Percentiles rank a stretch among this genome's conserved stretches.
phyloP scores from a whole-genome alignment of 2,888 invertebrate species.

The Ryuthela nishihirai region DNA sequence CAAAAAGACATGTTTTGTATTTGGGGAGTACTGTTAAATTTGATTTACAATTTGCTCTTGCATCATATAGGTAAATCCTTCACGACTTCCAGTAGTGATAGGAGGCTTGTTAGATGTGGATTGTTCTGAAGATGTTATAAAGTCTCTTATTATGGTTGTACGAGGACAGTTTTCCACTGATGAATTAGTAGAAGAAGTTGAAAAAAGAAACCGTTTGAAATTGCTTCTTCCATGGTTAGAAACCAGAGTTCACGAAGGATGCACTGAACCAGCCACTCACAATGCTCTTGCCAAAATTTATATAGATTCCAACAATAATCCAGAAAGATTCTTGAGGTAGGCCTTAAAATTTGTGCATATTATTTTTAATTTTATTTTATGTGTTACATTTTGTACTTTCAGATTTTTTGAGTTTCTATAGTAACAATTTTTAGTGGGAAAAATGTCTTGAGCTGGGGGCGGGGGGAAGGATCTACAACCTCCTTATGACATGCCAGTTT shows the following conservation, averaged over 20 bases:
- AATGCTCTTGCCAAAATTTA: slow-evolving; percentile 99
- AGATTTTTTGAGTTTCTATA: no score
- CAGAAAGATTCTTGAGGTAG: slow-evolving; percentile 85
- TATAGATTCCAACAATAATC: slow-evolving; percentile 99
- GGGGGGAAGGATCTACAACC: no score
- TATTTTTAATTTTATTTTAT: no score
- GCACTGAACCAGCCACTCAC: slow-evolving; percentile 95
- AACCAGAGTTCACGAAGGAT: slow-evolving; percentile 94
- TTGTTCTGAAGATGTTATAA: slow-evolving; percentile 98
- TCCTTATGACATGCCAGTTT: no score
- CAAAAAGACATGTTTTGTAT: no score
- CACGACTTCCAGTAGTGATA: slow-evolving; percentile 94
- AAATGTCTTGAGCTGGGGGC: no score
- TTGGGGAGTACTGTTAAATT: no score
- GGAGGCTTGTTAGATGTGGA: slow-evolving; percentile 97
- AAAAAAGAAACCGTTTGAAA: slow-evolving; percentile 89
- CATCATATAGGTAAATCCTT: slow-evolving; percentile 98
- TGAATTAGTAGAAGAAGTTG: slow-evolving; percentile 92
- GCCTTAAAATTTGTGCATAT: no score
- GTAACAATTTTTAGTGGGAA: no score
- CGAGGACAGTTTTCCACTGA: slow-evolving; percentile 98
- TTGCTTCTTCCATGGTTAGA: slow-evolving; percentile 95
- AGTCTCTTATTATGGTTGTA: slow-evolving; percentile 95
- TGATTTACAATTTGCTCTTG: no score
- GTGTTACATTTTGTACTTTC: no score